Evolutionary conservation across 2,113 vertebrate species (phyloP).

Genomic region (Oreochromis tanganicae): DNA sequence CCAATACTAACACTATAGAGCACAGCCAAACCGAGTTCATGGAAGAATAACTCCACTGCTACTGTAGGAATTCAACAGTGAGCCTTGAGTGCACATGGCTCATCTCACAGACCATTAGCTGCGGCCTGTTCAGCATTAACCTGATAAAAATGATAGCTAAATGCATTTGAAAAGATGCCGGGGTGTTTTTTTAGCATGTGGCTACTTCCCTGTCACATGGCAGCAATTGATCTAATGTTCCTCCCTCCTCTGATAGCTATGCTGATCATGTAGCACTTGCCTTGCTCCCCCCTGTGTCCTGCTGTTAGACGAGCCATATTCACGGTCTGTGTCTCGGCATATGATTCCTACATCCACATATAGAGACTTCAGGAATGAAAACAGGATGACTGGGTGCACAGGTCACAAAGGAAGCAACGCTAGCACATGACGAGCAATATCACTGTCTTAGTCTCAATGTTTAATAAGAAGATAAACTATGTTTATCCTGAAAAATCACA

Average conservation of each 20-base stretch:
- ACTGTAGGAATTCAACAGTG: constrained; percentile 1
- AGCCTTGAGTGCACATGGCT: neutral
- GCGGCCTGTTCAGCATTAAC: constrained; percentile 18
- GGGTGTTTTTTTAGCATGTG: constrained; percentile 23
- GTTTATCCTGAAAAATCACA: neutral
- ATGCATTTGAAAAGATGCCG: constrained; percentile 7
- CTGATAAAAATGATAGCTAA: constrained; percentile 25
- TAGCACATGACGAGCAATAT: neutral
- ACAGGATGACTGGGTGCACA: neutral
- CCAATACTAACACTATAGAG: neutral
- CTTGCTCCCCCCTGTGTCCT: neutral
- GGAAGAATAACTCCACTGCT: neutral
- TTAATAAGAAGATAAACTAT: neutral
- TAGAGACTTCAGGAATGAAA: neutral
- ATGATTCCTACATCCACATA: neutral
- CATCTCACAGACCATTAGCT: constrained; percentile 40
- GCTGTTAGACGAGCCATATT: neutral
- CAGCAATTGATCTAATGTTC: constrained; percentile 46
- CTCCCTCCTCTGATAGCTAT: constrained; percentile 42
- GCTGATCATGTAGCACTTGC: constrained; percentile 4
- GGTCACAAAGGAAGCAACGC: neutral
- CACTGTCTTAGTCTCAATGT: neutral
- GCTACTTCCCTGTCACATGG: constrained; percentile 40
- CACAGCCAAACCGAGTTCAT: neutral
- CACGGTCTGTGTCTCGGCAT: neutral